Conservation (phyloP, 2,888 invertebrate species). For the Acrobasis consociella region DNA sequence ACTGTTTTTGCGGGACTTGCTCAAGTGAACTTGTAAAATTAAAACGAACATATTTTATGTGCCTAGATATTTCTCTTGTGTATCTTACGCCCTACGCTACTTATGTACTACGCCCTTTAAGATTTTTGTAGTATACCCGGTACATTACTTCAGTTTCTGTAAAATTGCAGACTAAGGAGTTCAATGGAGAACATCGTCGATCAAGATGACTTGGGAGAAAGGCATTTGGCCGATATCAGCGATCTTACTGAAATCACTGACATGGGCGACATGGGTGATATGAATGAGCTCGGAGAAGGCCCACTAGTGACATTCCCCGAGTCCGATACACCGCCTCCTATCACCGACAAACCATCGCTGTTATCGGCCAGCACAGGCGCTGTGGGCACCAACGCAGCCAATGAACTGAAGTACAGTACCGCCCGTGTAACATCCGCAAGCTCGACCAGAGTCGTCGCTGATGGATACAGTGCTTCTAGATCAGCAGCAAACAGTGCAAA, state of each 20-base stretch:
- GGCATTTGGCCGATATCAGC: conserved; percentile 72
- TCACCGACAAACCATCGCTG: conserved; percentile 70
- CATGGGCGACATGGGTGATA: conserved; percentile 77
- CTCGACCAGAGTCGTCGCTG: conserved; percentile 89
- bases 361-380: conserved; percentile 69
- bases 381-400: conserved; percentile 75
- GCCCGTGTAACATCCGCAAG: conserved; percentile 90
- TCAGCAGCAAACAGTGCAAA: conserved; percentile 75
- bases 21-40: conserved; percentile 35
- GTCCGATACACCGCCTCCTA: conserved; percentile 87
- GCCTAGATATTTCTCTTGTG: conserved; percentile 28
- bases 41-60: conserved; percentile 16
- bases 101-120: not conserved
- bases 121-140: not conserved
- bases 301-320: conserved; percentile 93
- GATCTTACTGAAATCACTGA: conserved; percentile 77
- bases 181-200: conserved; percentile 92
- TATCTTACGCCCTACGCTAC: no score
- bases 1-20: conserved; percentile 54
- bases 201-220: conserved; percentile 77
- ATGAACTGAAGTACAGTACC: conserved; percentile 92
- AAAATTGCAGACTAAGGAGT: conserved; percentile 83
- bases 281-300: conserved; percentile 78
- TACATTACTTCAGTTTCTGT: conserved; percentile 1
- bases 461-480: conserved; percentile 89